Evolutionary conservation across 1,140 invertebrate genomes (phyloP), one percentile per base, ranked within the genome.

Genomic region (Chironomus tepperi): DNA sequence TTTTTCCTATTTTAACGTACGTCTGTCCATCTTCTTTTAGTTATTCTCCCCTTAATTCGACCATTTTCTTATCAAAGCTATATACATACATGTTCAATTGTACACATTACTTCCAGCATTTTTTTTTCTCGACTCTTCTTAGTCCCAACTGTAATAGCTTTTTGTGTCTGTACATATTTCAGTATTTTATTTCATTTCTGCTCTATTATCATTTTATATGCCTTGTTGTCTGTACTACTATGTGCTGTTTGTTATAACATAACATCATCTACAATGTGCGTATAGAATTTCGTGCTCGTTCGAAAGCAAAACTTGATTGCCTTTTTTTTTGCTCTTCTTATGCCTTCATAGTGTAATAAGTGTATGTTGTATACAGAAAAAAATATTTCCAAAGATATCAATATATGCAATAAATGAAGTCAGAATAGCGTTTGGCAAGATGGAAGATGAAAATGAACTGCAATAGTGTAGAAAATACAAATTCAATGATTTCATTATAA

Each of bases 401-500:
- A 34, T 34, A 34, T 34, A 34, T 34, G 24, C 24, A 34, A 34
- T 34, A 34, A 34, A 34, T 5, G 24, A 34, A 34, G 24, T 34
- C 5, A 34, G n/a, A 57, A 57, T 70, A 21, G 65, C 9, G 8
- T 70, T 19, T 3, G 16, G 65, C 3, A 7, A 70, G n/a, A 19
- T 10, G 65, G 18, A 67, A 67, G 18, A 67, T 8, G 9, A 19
- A 16, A 21, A 70, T 70, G 65, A 70, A 70, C 24, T 34, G 24
- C 24, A 34, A 34, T 34, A 5, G 1, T 34, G 24, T 2, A 34
- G 24, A 34, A 34, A 34, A 34, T 34, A 34, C 24, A 34, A 34
- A 16, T 70, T 70, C 65, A 70, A 70, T 70, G 65, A 70, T 70
- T 70, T 70, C 65, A 70, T 70, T 70, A 70, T 9, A 70, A 19